Evolutionary conservation across 2,113 vertebrate species (phyloP).

Genomic region (Actenoides lindsayi): DNA sequence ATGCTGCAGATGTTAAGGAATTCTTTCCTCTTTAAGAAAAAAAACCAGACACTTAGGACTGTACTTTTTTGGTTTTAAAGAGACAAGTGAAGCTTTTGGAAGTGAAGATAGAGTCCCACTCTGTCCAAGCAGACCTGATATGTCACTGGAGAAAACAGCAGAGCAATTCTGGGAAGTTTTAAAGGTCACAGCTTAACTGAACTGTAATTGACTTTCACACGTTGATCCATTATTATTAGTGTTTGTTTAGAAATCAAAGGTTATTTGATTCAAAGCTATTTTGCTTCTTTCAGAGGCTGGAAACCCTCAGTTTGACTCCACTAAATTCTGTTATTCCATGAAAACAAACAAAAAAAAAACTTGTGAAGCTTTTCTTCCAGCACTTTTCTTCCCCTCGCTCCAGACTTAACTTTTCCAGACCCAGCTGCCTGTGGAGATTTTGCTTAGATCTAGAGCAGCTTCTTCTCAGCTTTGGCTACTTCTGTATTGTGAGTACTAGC

Average conservation of each 20-base stretch:
- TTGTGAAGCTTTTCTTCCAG: not conserved
- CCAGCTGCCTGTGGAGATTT: not conserved
- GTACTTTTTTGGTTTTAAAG: not conserved
- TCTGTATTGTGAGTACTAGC: rapidly evolving
- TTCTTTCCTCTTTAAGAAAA: not conserved
- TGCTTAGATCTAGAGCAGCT: not conserved
- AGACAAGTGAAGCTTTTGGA: not conserved
- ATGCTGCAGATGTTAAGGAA: not conserved
- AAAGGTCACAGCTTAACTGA: constrained; percentile 29
- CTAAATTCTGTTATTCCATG: not conserved
- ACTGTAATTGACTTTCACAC: constrained; percentile 43
- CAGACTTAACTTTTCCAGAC: not conserved
- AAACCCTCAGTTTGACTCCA: not conserved
- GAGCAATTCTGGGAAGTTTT: not conserved
- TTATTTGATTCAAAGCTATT: constrained; percentile 17
- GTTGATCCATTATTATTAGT: constrained; percentile 23
- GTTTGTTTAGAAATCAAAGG: constrained; percentile 37
- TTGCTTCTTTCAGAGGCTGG: not conserved
- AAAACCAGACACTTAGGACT: not conserved
- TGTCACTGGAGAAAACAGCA: not conserved
- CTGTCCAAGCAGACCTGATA: not conserved
- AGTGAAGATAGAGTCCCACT: not conserved
- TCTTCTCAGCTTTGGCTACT: not conserved
- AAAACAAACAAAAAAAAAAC: not conserved
- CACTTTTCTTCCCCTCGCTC: not conserved